phyloP scores from a whole-genome alignment of 2,113 vertebrate species.

The Trinectes maculatus region DNA sequence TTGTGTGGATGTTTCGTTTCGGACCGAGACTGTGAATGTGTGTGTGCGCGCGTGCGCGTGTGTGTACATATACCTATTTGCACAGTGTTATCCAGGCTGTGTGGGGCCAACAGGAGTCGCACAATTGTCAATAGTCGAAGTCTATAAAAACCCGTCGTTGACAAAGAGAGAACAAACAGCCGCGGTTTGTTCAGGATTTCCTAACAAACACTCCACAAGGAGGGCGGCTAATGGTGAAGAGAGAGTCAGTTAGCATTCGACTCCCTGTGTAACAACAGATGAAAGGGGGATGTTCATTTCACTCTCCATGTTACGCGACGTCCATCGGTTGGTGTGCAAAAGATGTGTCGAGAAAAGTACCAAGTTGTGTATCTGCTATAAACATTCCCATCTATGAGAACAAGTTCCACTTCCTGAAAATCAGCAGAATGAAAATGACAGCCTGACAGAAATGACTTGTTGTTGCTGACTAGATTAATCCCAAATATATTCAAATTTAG shows the following conservation, averaged over 20 bases:
- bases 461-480: too few relatives aligned
- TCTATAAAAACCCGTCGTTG: constrained; percentile 83
- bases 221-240: constrained; percentile 51
- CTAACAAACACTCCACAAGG: constrained; percentile 82
- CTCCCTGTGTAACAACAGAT: constrained; percentile 14
- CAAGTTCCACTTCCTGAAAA: too few relatives aligned
- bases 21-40: constrained; percentile 63
- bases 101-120: constrained; percentile 80
- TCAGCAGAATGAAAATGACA: too few relatives aligned
- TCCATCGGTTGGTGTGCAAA: too few relatives aligned
- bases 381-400: too few relatives aligned
- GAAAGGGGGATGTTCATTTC: background rate
- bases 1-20: constrained; percentile 63
- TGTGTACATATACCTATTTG: constrained; percentile 84
- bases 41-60: constrained; percentile 34
- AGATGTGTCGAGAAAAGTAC: too few relatives aligned
- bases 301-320: background rate
- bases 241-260: constrained; percentile 23
- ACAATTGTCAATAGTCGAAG: constrained; percentile 84
- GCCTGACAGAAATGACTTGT: too few relatives aligned
- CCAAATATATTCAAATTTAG: too few relatives aligned
- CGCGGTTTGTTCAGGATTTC: constrained; percentile 85
- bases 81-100: constrained; percentile 85
- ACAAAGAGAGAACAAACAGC: constrained; percentile 87
- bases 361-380: too few relatives aligned